A percentile compares a stretch with the other conserved stretches of the same genome.
These are phyloP conservation scores for Aphelenchoides fujianensis DNA, from an alignment of 1,140 invertebrate species.

Conservation along the genomic window DNA sequence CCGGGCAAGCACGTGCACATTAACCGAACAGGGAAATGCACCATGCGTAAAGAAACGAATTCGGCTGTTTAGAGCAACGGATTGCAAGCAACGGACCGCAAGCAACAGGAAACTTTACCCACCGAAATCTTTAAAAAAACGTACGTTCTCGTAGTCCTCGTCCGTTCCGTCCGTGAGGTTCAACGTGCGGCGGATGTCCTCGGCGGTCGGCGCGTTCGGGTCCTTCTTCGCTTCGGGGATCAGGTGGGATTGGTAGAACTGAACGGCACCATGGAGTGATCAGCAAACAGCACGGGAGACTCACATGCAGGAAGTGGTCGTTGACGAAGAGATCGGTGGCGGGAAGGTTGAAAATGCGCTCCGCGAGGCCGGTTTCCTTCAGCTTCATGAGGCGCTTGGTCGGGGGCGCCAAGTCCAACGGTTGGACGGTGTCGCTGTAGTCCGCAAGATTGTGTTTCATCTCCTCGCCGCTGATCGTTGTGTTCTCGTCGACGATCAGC, in stretches of 20 bases:
- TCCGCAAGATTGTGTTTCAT: slow-evolving; percentile 98
- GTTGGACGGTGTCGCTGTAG: slow-evolving; percentile 93
- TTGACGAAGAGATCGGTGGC: slow-evolving; percentile 35
- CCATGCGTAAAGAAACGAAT: no score
- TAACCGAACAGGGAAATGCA: no score
- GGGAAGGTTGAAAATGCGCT: slow-evolving; percentile 77
- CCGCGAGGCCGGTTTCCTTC: slow-evolving; percentile 94
- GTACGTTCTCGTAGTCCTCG: slow-evolving; percentile 32
- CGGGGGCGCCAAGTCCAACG: slow-evolving; percentile 94
- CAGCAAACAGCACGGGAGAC: not conserved
- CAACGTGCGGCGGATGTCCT: slow-evolving; percentile 33
- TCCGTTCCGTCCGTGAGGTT: slow-evolving; percentile 38
- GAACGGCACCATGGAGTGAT: not conserved
- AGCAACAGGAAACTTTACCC: not conserved
- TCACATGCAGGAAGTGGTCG: slow-evolving; percentile 33
- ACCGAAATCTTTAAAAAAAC: no score
- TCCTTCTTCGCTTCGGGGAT: slow-evolving; percentile 27
- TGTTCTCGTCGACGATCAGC: slow-evolving; percentile 96
- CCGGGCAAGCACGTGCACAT: no score
- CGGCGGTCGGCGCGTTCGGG: slow-evolving; percentile 7
- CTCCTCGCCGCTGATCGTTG: slow-evolving; percentile 98
- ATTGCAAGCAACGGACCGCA: no score
- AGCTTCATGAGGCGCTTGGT: slow-evolving; percentile 96
- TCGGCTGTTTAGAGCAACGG: no score
- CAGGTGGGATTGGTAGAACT: slow-evolving; percentile 50